These are phyloP conservation scores for Esperia sulphurella DNA, from an alignment of 2,888 invertebrate species.

Conservation along the genomic window DNA sequence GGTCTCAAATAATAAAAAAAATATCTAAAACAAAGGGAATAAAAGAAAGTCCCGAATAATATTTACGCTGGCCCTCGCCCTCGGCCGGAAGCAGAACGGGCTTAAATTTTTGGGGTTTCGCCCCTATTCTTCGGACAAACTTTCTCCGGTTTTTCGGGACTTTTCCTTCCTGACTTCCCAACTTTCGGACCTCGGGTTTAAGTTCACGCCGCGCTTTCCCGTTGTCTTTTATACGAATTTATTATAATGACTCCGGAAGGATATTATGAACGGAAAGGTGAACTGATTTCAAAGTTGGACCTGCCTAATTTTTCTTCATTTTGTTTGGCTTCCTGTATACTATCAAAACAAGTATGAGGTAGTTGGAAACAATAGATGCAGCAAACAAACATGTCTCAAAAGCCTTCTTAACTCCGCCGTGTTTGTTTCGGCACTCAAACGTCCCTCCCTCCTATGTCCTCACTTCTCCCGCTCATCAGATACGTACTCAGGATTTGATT, in stretches of 20 bases:
- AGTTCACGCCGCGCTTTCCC: slow-evolving; percentile 55
- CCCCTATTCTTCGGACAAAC: slow-evolving; percentile 55
- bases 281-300: slow-evolving; percentile 34
- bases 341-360: slow-evolving; percentile 3
- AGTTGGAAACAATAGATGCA: slow-evolving; percentile 33
- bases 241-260: slow-evolving; percentile 44
- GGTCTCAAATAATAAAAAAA: slow-evolving; percentile 59
- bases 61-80: slow-evolving; percentile 56
- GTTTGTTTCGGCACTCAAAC: slow-evolving; percentile 48
- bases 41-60: slow-evolving; percentile 68
- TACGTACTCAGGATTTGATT: not conserved
- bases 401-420: slow-evolving; percentile 38
- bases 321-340: not conserved
- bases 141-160: slow-evolving; percentile 46
- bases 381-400: slow-evolving; percentile 29
- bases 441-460: slow-evolving; percentile 10
- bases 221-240: slow-evolving; percentile 59
- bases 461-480: not conserved
- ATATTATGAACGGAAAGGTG: slow-evolving; percentile 47
- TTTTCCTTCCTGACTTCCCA: slow-evolving; percentile 69
- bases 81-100: slow-evolving; percentile 60
- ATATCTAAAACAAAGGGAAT: slow-evolving; percentile 66
- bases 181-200: slow-evolving; percentile 57
- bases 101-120: slow-evolving; percentile 63
- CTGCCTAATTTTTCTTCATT: not conserved